A percentile compares a stretch with the other conserved stretches of the same genome.
Evolutionary conservation across 2,113 vertebrate species (phyloP).

Genomic region (Astatotilapia flaviijosephi): DNA sequence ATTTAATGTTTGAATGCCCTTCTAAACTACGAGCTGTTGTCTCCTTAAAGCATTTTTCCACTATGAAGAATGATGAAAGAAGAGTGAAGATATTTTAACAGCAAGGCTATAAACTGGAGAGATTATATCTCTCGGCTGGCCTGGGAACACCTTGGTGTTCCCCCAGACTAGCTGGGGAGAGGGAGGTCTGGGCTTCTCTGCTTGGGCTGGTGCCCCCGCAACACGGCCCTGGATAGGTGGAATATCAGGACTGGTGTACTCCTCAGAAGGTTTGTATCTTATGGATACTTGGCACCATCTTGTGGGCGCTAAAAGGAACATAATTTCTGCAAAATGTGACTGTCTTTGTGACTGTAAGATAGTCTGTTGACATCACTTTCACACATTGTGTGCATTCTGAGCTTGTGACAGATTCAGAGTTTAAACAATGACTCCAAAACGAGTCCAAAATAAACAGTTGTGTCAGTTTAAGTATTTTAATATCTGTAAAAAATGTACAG

Average conservation of each 20-base stretch:
- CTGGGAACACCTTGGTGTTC: background rate
- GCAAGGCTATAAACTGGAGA: background rate
- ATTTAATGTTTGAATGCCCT: background rate
- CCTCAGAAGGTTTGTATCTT: background rate
- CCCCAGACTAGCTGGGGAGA: background rate
- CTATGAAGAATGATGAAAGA: background rate
- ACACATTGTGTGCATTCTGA: background rate
- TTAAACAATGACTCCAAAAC: background rate
- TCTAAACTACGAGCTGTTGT: background rate
- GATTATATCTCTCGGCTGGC: background rate
- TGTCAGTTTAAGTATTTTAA: background rate
- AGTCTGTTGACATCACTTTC: background rate
- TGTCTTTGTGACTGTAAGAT: background rate
- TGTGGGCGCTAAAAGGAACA: background rate
- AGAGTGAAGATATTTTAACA: background rate
- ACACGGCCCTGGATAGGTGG: background rate
- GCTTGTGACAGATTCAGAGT: background rate
- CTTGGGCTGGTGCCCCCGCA: background rate
- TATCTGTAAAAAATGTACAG: background rate
- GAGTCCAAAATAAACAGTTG: background rate
- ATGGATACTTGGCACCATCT: background rate
- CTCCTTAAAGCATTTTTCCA: background rate
- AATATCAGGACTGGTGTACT: background rate
- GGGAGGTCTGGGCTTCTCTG: background rate
- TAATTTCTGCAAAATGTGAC: background rate